phyloP scores from a whole-genome alignment of 2,797 vertebrate genomes.

The Spinibarbus caldwelli region DNA sequence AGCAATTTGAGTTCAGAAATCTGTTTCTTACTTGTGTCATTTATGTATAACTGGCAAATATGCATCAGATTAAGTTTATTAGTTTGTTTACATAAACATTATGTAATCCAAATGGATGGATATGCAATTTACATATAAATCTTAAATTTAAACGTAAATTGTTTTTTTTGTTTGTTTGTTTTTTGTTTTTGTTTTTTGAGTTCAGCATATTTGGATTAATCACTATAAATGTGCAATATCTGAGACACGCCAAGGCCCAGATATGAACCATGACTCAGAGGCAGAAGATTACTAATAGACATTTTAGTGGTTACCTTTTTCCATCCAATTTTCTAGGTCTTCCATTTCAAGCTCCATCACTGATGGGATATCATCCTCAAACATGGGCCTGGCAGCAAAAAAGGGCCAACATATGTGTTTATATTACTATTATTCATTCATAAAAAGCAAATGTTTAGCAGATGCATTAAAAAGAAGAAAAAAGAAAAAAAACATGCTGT shows the following conservation, averaged over 20 bases:
- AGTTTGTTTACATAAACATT: too few relatives aligned
- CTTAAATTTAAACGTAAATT: not conserved
- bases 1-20: not conserved
- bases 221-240: not conserved
- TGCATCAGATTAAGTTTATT: too few relatives aligned
- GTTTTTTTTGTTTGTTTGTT: too few relatives aligned
- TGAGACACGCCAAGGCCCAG: not conserved
- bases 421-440: not conserved
- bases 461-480: not conserved
- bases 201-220: not conserved
- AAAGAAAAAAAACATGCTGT: not conserved
- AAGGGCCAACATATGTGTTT: not conserved
- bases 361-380: conserved; percentile 97
- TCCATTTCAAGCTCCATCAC: conserved; percentile 99
- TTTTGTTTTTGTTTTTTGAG: too few relatives aligned
- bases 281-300: not conserved
- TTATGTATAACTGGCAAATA: too few relatives aligned
- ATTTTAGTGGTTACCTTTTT: conserved; percentile 76
- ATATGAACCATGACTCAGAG: not conserved
- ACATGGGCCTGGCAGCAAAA: conserved; percentile 88
- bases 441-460: not conserved
- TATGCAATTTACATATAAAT: too few relatives aligned
- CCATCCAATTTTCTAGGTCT: conserved; percentile 95
- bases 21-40: too few relatives aligned
- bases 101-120: too few relatives aligned